Evolutionary conservation across 2,888 invertebrate genomes (phyloP).

Genomic region (Mylabris sibirica): DNA sequence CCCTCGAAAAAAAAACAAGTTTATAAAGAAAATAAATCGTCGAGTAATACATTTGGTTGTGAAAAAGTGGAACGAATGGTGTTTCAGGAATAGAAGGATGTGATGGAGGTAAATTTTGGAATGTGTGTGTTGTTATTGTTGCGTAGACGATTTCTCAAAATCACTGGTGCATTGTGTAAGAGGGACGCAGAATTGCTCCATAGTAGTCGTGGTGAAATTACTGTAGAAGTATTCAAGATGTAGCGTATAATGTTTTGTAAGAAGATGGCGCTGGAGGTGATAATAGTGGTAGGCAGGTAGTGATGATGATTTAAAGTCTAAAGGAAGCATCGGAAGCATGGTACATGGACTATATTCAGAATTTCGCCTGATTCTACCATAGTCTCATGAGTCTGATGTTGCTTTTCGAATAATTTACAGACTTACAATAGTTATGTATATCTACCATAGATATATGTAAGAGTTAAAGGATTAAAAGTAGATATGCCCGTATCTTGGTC

Average conservation of each 20-base stretch:
- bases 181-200: constrained; percentile 39
- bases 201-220: constrained; percentile 38
- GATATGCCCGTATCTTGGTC: constrained; percentile 18
- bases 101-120: constrained; percentile 29
- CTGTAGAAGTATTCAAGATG: constrained; percentile 36
- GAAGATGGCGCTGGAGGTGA: neutral
- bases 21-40: constrained; percentile 13
- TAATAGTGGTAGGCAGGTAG: neutral
- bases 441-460: constrained; percentile 27
- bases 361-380: constrained; percentile 41
- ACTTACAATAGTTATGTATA: constrained; percentile 22
- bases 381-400: constrained; percentile 37
- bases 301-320: neutral
- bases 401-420: constrained; percentile 35
- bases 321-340: constrained; percentile 36
- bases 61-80: neutral
- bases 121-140: constrained; percentile 41
- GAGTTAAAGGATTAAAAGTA: constrained; percentile 23
- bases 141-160: constrained; percentile 50
- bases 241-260: constrained; percentile 34
- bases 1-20: neutral
- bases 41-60: constrained; percentile 1
- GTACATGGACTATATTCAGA: constrained; percentile 44
- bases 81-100: neutral
- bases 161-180: constrained; percentile 48